Conservation (phyloP, 2,113 vertebrate genomes). For the Girardinichthys multiradiatus region DNA sequence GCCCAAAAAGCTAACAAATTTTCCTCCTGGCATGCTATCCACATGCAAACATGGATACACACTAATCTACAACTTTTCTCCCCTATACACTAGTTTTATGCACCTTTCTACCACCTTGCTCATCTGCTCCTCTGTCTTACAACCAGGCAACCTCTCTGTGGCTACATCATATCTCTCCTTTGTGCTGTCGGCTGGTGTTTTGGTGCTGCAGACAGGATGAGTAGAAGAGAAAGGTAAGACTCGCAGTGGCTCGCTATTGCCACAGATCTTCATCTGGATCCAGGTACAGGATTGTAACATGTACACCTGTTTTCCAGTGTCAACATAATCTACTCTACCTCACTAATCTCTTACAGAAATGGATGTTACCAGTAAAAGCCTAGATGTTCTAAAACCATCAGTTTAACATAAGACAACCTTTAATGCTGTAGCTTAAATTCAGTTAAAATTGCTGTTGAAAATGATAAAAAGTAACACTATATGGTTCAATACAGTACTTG, state of each 20-base stretch:
- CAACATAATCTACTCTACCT: constrained; percentile 23
- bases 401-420: neutral
- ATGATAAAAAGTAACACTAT: constrained; percentile 13
- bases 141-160: constrained; percentile 33
- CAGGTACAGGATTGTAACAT: constrained; percentile 35
- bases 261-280: constrained; percentile 46
- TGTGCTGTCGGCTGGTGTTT: constrained; percentile 39
- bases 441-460: constrained; percentile 22
- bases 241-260: constrained; percentile 35
- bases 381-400: neutral
- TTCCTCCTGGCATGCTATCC: constrained; percentile 31
- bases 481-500: constrained; percentile 8
- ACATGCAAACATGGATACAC: constrained; percentile 25
- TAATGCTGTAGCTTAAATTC: neutral
- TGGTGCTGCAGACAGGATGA: constrained; percentile 21
- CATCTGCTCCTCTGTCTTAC: constrained; percentile 30
- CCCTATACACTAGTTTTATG: constrained; percentile 15
- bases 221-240: constrained; percentile 21
- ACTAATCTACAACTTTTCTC: constrained; percentile 36
- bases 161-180: constrained; percentile 44
- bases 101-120: constrained; percentile 22
- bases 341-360: constrained; percentile 8
- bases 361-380: constrained; percentile 2
- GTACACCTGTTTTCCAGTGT: constrained; percentile 38
- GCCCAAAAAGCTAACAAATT: constrained; percentile 23